Conservation (phyloP, 2,797 vertebrate species). For the Centropyge bicolor region DNA sequence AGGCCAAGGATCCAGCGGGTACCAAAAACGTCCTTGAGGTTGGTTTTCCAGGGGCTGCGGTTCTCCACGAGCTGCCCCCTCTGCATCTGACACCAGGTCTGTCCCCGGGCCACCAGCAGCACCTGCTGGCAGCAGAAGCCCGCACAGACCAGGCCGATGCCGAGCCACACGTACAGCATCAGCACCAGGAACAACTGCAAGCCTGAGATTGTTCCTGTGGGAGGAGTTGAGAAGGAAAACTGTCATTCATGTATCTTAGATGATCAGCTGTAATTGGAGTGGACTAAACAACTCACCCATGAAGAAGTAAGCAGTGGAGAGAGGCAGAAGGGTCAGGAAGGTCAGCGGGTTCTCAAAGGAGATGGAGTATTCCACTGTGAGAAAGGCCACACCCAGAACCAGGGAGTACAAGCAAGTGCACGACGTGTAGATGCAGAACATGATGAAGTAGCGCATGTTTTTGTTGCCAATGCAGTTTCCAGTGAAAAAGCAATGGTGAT, state of each 20-base stretch:
- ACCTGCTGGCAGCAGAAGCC: constrained; percentile 99
- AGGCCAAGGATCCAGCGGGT: constrained; percentile 94
- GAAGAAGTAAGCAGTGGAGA: constrained; percentile 96
- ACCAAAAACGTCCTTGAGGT: constrained; percentile 96
- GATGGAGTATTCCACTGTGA: constrained; percentile 92
- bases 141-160: constrained; percentile 94
- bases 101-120: constrained; percentile 93
- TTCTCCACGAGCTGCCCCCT: constrained; percentile 87
- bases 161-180: constrained; percentile 99
- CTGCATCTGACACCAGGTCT: constrained; percentile 94
- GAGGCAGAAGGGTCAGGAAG: constrained; percentile 95
- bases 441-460: constrained; percentile 99
- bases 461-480: constrained; percentile 97
- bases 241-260: not conserved
- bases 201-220: constrained; percentile 92
- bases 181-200: constrained; percentile 97
- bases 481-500: constrained; percentile 99
- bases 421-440: constrained; percentile 98
- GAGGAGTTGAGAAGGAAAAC: not conserved
- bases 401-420: constrained; percentile 94
- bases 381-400: constrained; percentile 94
- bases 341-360: constrained; percentile 95
- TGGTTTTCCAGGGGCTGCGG: constrained; percentile 88
- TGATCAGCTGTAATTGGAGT: not conserved
- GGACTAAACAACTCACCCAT: constrained; percentile 88